Conservation (phyloP, 2,888 invertebrate species). For the Thumatha senex region DNA sequence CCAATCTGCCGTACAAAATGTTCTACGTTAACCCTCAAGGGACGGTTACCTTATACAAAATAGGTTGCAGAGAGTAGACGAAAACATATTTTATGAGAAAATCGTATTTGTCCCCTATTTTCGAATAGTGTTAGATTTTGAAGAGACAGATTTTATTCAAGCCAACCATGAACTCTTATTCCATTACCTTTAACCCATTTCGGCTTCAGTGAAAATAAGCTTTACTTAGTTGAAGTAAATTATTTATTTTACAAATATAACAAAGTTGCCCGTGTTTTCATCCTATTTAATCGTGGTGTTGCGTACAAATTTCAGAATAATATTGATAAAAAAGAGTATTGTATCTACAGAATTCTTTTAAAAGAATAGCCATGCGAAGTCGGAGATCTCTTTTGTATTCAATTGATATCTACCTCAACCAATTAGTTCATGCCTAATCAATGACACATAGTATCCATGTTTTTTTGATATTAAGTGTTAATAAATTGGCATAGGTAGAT, state of each 20-base stretch:
- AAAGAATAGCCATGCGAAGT: no score
- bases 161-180: slow-evolving; percentile 16
- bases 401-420: slow-evolving; percentile 7
- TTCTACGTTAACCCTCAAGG: slow-evolving; percentile 13
- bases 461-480: slow-evolving; percentile 42
- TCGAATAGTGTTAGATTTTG: slow-evolving; percentile 25
- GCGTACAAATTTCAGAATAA: no score
- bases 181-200: slow-evolving; percentile 19
- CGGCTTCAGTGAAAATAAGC: slow-evolving; percentile 11
- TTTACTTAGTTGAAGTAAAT: not conserved
- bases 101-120: slow-evolving; percentile 24
- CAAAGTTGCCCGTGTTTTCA: no score
- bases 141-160: slow-evolving; percentile 24
- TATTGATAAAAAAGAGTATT: no score
- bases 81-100: slow-evolving; percentile 23
- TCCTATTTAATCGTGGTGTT: no score
- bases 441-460: slow-evolving; percentile 23
- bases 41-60: slow-evolving; percentile 15
- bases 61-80: slow-evolving; percentile 14
- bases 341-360: no score
- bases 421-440: slow-evolving; percentile 16
- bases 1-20: slow-evolving; percentile 20
- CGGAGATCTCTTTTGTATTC: no score
- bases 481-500: slow-evolving; percentile 31
- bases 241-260: not conserved